Conservation (phyloP, 2,888 invertebrate species). For the Tipula confusa region DNA sequence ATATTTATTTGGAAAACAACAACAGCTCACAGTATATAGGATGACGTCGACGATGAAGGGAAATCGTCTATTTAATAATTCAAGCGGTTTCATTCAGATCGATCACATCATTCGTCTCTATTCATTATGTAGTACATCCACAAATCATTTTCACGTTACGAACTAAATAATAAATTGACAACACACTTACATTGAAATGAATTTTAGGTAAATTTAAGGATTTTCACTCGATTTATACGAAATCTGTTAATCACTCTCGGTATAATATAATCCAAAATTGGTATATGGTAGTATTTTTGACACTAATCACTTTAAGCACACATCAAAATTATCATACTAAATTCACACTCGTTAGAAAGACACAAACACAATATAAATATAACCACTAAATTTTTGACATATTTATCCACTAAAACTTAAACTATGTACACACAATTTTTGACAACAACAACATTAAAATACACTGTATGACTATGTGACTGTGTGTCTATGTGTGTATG, state of each 20-base stretch:
- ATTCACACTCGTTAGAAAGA: too few relatives aligned
- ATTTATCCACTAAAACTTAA: neutral
- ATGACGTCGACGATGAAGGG: too few relatives aligned
- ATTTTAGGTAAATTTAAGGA: neutral
- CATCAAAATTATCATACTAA: neutral
- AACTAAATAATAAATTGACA: neutral
- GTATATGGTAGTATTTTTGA: too few relatives aligned
- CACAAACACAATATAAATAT: neutral
- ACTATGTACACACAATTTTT: neutral
- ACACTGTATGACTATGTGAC: neutral
- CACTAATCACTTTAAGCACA: neutral
- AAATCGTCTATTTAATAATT: constrained; percentile 1
- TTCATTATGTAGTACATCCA: neutral
- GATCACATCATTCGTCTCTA: neutral
- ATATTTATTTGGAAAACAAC: neutral
- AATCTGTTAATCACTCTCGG: neutral
- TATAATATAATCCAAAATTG: neutral
- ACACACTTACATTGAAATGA: neutral
- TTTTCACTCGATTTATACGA: neutral
- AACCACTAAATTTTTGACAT: too few relatives aligned
- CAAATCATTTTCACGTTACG: neutral
- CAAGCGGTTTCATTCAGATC: neutral
- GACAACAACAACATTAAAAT: neutral
- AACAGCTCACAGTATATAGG: too few relatives aligned
- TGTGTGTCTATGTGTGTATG: too few relatives aligned